Evolutionary conservation across 2,113 vertebrate genomes (phyloP).

Genomic region (Syngnathus typhle): DNA sequence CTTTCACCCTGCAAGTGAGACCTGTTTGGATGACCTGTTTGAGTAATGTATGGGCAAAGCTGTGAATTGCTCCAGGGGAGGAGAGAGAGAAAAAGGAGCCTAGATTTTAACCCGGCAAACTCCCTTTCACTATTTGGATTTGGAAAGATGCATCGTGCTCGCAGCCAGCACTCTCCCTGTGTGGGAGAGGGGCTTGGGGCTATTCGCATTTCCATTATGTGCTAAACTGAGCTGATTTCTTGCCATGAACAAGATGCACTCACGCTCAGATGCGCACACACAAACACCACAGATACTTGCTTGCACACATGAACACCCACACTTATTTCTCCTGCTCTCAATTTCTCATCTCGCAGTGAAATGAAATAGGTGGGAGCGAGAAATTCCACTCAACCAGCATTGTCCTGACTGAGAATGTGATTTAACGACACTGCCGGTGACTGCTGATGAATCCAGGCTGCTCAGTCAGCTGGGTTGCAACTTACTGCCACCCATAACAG

Average conservation of each 20-base stretch:
- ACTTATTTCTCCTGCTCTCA: constrained; percentile 22
- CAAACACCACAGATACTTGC: constrained; percentile 29
- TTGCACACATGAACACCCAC: constrained; percentile 43
- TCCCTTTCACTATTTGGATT: constrained; percentile 60
- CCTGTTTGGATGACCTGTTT: constrained; percentile 67
- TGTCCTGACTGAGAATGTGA: background rate
- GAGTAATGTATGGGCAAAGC: constrained; percentile 63
- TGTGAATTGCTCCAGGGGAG: constrained; percentile 56
- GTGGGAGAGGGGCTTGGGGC: constrained; percentile 64
- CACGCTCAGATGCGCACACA: constrained; percentile 51
- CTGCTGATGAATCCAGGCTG: background rate
- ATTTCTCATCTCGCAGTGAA: constrained; percentile 16
- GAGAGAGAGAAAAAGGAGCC: constrained; percentile 40
- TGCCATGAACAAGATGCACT: constrained; percentile 65
- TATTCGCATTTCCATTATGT: constrained; percentile 70
- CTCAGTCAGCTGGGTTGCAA: background rate
- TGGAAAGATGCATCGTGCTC: constrained; percentile 57
- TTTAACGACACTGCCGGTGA: background rate
- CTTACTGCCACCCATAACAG: background rate
- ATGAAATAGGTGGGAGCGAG: constrained; percentile 2
- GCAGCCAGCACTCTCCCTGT: constrained; percentile 63
- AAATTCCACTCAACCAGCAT: constrained; percentile 17
- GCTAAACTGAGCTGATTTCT: constrained; percentile 71
- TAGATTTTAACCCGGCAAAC: constrained; percentile 60
- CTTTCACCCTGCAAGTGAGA: constrained; percentile 53